Conservation (phyloP, 1,140 invertebrate genomes). For the Varroa destructor region DNA sequence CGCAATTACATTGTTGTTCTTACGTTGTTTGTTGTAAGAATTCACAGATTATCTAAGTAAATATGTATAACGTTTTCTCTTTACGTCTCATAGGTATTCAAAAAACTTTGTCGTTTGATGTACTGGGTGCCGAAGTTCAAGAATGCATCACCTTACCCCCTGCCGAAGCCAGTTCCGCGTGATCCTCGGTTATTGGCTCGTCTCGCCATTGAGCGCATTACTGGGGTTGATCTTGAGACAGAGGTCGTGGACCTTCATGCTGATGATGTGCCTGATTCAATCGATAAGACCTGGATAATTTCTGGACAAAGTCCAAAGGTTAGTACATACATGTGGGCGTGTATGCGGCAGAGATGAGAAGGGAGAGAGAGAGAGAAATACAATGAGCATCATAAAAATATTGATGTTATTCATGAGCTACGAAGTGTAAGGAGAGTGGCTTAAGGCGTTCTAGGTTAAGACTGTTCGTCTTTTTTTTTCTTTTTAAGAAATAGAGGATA, state of each 20-base stretch:
- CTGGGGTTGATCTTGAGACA: conserved; percentile 63
- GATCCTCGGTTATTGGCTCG: conserved; percentile 66
- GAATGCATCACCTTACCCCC: conserved; percentile 71
- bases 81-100: conserved; percentile 30
- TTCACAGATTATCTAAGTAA: too few species aligned
- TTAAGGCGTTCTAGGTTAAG: too few species aligned
- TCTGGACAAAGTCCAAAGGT: conserved; percentile 59
- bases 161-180: conserved; percentile 58
- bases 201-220: conserved; percentile 70
- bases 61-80: background rate
- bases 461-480: too few species aligned
- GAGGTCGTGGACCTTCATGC: conserved; percentile 44
- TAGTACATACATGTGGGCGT: background rate
- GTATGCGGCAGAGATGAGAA: too few species aligned
- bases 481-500: too few species aligned
- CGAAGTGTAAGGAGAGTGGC: too few species aligned
- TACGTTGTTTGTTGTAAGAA: too few species aligned
- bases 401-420: too few species aligned
- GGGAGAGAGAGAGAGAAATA: too few species aligned
- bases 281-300: conserved; percentile 86
- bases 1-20: too few species aligned
- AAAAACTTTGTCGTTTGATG: conserved; percentile 74
- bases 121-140: conserved; percentile 98
- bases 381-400: too few species aligned
- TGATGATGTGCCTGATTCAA: conserved; percentile 52